Conservation (phyloP, 2,888 invertebrate genomes). For the Limnephilus lunatus region DNA sequence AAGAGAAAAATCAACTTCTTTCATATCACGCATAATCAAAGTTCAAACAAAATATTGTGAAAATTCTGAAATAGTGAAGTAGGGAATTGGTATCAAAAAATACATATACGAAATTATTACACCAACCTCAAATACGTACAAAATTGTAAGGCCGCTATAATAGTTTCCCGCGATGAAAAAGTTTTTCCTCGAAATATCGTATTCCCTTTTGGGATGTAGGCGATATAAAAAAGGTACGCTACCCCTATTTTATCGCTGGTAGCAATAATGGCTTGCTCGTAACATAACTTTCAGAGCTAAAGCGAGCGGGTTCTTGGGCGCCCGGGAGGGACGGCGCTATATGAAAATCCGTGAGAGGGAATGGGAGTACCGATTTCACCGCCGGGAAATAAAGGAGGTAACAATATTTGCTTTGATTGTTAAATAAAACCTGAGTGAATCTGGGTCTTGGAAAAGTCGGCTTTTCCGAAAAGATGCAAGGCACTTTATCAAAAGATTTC, state of each 20-base stretch:
- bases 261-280: slow-evolving; percentile 65
- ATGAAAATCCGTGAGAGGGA: slow-evolving; percentile 43
- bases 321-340: slow-evolving; percentile 47
- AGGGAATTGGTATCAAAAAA: neutral
- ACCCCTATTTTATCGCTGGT: slow-evolving; percentile 61
- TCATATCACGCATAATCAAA: no score
- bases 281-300: slow-evolving; percentile 63
- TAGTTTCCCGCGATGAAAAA: slow-evolving; percentile 10
- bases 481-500: slow-evolving; percentile 35
- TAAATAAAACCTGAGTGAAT: slow-evolving; percentile 65
- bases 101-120: neutral
- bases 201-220: slow-evolving; percentile 51
- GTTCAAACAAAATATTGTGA: neutral
- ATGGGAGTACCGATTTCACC: slow-evolving; percentile 52
- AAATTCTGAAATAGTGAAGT: neutral
- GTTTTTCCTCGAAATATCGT: slow-evolving; percentile 23
- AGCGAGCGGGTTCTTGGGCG: slow-evolving; percentile 44
- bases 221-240: slow-evolving; percentile 57
- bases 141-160: neutral
- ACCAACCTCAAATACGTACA: neutral
- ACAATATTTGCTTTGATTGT: slow-evolving; percentile 66
- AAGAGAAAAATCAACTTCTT: neutral
- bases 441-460: slow-evolving; percentile 10
- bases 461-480: slow-evolving; percentile 22
- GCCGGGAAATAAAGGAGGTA: slow-evolving; percentile 63